Percentiles rank a stretch among this genome's conserved stretches.
Conservation (phyloP, 2,797 vertebrate genomes). For the Neoniphon sammara region DNA sequence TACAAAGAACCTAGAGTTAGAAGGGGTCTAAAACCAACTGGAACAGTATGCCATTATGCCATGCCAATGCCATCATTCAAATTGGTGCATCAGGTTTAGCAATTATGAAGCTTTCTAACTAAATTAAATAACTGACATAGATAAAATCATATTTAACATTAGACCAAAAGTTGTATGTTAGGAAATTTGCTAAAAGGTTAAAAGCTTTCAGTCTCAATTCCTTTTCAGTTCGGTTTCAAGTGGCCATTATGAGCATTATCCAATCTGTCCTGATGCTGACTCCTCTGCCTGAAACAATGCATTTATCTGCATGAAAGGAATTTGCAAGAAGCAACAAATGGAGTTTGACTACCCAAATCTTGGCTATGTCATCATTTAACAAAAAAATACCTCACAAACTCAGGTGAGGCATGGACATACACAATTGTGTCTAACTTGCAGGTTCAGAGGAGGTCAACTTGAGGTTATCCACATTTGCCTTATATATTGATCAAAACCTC, state of each 20-base stretch:
- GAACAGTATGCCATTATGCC: no score
- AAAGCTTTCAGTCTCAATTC: neutral
- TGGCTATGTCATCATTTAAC: conserved; percentile 6
- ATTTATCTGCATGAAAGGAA: no score
- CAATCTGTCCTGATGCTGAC: no score
- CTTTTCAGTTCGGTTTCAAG: neutral
- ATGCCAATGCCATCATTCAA: no score
- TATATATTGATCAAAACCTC: conserved; percentile 76
- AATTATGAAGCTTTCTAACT: no score
- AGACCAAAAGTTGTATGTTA: neutral
- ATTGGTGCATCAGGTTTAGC: no score
- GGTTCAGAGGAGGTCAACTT: conserved; percentile 51
- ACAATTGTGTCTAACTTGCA: conserved; percentile 15
- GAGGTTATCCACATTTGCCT: conserved; percentile 76
- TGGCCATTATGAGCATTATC: neutral
- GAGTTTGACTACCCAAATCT: no score
- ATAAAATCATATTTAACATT: neutral
- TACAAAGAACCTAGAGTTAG: no score
- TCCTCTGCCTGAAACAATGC: no score
- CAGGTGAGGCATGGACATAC: neutral
- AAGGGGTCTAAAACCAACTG: no score
- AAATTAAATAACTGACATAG: neutral
- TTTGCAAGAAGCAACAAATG: no score
- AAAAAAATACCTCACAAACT: conserved; percentile 16
- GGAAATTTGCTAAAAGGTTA: neutral